Conservation (phyloP, 2,797 vertebrate species). For the Ara ararauna region DNA sequence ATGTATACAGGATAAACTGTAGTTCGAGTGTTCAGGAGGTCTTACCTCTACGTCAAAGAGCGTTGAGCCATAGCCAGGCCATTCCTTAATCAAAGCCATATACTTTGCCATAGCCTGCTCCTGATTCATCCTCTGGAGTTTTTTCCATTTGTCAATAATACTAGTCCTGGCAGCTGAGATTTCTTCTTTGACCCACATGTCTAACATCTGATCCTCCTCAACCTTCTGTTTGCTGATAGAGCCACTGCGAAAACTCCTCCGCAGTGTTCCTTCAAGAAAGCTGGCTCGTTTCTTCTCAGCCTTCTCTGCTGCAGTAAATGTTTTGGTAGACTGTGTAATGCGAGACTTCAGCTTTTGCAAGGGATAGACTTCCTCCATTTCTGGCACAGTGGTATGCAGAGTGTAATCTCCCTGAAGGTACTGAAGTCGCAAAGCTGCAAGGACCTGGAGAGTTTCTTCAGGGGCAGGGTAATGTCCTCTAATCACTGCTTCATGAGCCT, state of each 20-base stretch:
- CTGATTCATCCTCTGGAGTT: constrained; percentile 91
- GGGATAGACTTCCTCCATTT: constrained; percentile 90
- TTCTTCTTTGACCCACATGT: constrained; percentile 95
- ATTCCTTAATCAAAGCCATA: constrained; percentile 93
- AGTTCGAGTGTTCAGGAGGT: not conserved
- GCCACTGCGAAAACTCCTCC: constrained; percentile 91
- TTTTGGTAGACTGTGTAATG: constrained; percentile 89
- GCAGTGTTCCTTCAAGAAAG: constrained; percentile 94
- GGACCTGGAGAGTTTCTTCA: constrained; percentile 93
- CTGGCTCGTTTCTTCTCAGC: constrained; percentile 90
- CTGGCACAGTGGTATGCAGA: constrained; percentile 76
- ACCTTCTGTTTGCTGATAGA: constrained; percentile 84
- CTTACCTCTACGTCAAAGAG: constrained; percentile 95
- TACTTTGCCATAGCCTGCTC: constrained; percentile 95
- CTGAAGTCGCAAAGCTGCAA: constrained; percentile 92
- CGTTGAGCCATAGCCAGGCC: constrained; percentile 95
- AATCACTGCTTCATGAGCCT: constrained; percentile 97
- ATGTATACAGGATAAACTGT: not conserved
- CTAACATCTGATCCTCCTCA: constrained; percentile 90
- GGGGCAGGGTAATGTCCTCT: constrained; percentile 94
- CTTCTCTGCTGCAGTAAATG: constrained; percentile 79
- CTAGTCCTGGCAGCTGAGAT: constrained; percentile 83
- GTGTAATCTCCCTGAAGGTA: constrained; percentile 89
- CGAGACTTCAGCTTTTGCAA: constrained; percentile 87
- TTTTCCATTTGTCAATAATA: constrained; percentile 94